Evolutionary conservation across 2,113 vertebrate species (phyloP).

Genomic region (Lepidiolamprologus cunningtoni): DNA sequence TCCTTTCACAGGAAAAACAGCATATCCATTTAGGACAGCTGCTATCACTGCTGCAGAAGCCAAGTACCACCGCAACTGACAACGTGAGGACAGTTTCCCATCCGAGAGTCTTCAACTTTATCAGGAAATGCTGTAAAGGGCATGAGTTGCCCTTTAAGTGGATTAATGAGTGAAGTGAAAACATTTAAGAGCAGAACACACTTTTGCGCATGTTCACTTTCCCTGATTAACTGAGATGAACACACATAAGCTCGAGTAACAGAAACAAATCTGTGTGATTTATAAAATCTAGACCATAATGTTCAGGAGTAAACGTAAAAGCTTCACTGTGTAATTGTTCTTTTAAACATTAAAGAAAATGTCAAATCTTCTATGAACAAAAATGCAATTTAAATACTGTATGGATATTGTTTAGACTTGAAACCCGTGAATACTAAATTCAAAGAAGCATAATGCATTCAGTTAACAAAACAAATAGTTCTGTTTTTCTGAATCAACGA

Average conservation of each 20-base stretch:
- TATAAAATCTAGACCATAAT: neutral
- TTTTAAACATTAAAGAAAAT: neutral
- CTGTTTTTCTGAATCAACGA: neutral
- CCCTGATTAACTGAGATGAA: neutral
- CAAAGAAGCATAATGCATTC: neutral
- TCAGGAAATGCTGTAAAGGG: neutral
- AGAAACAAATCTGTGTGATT: neutral
- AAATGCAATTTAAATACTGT: neutral
- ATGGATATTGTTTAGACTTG: neutral
- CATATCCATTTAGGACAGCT: neutral
- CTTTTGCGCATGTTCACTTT: neutral
- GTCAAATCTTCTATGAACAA: neutral
- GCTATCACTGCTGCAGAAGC: neutral
- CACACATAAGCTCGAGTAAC: neutral
- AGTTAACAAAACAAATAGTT: neutral
- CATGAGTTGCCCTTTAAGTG: neutral
- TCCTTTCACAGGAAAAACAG: neutral
- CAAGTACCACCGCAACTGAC: neutral
- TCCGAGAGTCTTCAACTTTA: neutral
- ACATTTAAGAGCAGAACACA: neutral
- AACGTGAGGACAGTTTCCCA: neutral
- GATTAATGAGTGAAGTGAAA: neutral
- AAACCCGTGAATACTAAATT: neutral
- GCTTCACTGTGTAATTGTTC: neutral
- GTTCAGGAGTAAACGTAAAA: neutral